Evolutionary conservation across 2,888 invertebrate genomes (phyloP), one percentile per base, ranked within the genome.

Genomic region (Hartigia nigra): DNA sequence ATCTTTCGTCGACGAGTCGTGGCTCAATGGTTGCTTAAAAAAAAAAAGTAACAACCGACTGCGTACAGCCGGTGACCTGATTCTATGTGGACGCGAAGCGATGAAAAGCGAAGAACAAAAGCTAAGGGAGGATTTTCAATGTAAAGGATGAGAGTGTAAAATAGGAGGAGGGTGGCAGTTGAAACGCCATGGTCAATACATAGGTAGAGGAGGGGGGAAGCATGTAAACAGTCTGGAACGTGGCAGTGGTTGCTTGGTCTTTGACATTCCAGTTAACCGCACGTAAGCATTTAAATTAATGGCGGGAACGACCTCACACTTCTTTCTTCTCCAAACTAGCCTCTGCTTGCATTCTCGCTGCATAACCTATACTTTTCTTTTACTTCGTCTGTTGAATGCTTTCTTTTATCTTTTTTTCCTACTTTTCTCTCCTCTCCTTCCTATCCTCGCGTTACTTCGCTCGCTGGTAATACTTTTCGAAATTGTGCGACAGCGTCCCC

Each of bases 81-180:
- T 72, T 78, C 74, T 55, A 23, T 23, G 74, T 36, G 23, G 75
- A 55, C 76, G 75, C 37, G 76, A 72, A 2, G 70, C 32, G 34
- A 72, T 78, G 78, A 78, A 76, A 78, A 39, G 76, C 34, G 31
- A 37, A 12, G 76, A 70, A 78, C 76, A 78, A 78, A 12, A 72
- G 72, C 3, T 32, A 31, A 72, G 31, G 72, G 31, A n/a, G 31
- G 31, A 5, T 31, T 14, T 14, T 72, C 72, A 32, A 72, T 31
- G 72, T 4, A 3, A 31, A 72, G 31, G 31, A 12, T 32, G 12
- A 72, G 72, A 31, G 72, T 72, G 72, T n/a, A 72, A 72, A 72
- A 72, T 12, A 12, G 4, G 72, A 4, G 9, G 70, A 69, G 69
- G 69, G 69, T 31, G 14, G 31, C 12, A 12, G 12, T 32, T 72